These are phyloP conservation scores for Oryctolagus cuniculus DNA, from an alignment of 2,113 vertebrate species.

Conservation along the genomic window DNA sequence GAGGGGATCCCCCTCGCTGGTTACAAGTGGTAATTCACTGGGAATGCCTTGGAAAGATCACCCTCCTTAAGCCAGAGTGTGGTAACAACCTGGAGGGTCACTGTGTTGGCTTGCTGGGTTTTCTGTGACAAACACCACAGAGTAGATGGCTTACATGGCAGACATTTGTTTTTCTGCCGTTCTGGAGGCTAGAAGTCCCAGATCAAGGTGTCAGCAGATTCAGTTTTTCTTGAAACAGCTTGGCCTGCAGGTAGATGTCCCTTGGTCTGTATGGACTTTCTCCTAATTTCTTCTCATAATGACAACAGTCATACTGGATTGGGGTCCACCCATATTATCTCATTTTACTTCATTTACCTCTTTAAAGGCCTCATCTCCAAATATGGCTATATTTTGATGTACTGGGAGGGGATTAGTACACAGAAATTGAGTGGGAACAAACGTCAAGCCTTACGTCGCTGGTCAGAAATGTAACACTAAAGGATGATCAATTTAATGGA, in stretches of 20 bases:
- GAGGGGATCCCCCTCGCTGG: background rate
- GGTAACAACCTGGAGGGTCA: background rate
- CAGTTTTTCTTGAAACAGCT: background rate
- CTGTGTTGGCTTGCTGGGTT: background rate
- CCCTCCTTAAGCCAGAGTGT: background rate
- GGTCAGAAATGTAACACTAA: background rate
- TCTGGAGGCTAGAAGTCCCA: background rate
- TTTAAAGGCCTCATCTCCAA: background rate
- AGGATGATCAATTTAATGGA: conserved; percentile 20
- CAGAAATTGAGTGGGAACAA: background rate
- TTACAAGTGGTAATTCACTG: background rate
- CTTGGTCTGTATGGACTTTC: background rate
- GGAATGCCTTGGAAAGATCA: background rate
- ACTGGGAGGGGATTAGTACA: background rate
- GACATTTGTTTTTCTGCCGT: background rate
- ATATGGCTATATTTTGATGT: background rate
- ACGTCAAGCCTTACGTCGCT: background rate
- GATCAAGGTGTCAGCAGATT: background rate
- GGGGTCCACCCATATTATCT: background rate
- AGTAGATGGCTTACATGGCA: background rate
- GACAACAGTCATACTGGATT: background rate
- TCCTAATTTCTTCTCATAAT: background rate
- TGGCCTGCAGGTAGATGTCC: background rate
- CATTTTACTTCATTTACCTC: background rate
- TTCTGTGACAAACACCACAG: background rate